Evolutionary conservation across 2,888 invertebrate genomes (phyloP), one percentile per base, ranked within the genome.

Genomic region (Agrypnus murinus): DNA sequence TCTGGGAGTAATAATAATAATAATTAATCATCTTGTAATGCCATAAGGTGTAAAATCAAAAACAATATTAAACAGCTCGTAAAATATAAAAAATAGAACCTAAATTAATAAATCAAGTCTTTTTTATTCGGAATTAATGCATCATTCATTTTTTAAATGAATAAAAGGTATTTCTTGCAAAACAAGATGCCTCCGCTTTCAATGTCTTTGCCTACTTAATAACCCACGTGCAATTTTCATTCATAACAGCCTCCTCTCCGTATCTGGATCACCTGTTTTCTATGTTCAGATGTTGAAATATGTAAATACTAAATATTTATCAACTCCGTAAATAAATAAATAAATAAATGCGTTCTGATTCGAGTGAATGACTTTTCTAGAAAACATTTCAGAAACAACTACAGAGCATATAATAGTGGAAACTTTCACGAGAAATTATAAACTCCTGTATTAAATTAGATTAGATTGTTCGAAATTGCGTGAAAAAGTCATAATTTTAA

Each of bases 351-450:
- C 38, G 36, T 7, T 7, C 25, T 31, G 57, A n/a, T 15, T 15
- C 32, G 17, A 34, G 65, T 57, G 65, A 66, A 66, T 66, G 65
- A 66, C 36, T 59, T 19, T 48, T 12, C 17, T 34, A 36, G 25
- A 9, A 17, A 46, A 60, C 9, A 50, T n/a, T 50, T 25, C 25
- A 25, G 5, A 25, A 5, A 25, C 25, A 5, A 25, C 25, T 25
- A 25, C 5, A 25, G 2, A 25, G 3, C n/a, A n/a, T 19, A 55
- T 65, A 65, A 66, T 65, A 34, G 58, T 46, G 48, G 65, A 12
- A 32, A 58, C 66, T 66, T 66, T 65, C 65, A 65, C 65, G 14
- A 45, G 65, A 45, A n/a, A 65, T 57, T 57, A 53, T 64, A 50
- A n/a, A 36, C 48, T 40, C 34, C 62, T 17, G 36, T 12, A 57